Evolutionary conservation across 2,797 vertebrate genomes (phyloP), one percentile per base, ranked within the genome.

Genomic region (Sebastes jordani): DNA sequence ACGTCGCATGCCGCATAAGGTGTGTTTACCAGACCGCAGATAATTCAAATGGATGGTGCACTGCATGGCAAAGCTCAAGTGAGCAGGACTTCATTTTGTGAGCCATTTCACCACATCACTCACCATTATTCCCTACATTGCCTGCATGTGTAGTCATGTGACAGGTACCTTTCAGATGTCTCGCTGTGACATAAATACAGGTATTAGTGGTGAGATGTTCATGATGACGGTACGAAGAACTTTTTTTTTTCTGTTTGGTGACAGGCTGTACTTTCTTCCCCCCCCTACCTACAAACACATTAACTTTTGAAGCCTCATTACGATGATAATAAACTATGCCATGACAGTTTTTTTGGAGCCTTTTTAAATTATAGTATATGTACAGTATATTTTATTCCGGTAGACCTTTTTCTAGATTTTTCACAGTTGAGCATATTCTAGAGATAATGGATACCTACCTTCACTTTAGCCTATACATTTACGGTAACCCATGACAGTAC

Each of bases 71-170:
- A 85, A 89, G 89, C 85, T 88, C 83, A 85, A 89, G 89, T 81
- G 87, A 93, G 88, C 88, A 86, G 81, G 74, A 88, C 88, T 91
- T 94, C 91, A 93, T 94, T 94, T 93, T 83, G 88, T 90, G 85
- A 94, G 87, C 87, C 92, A 90, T 92, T 93, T 92, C 92, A 90
- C 88, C 90, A 83, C 91, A 94, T 95, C 93, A 84, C 88, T 94
- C 92, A 90, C 81, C 83, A 91, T 93, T 93, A 91, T 86, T 89
- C 83, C 89, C 81, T 82, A 81, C 89, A 91, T 90, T 64, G 73
- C 63, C 86, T 36, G 66, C 75, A 69, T 80, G 78, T 74, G 74
- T 76, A 67, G 78, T 70, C 82, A 32, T 83, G 80, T 91, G 86
- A 90, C 88, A 80, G 78, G 59, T 72, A 72, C 70, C 81, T 88